Conservation (phyloP, 2,113 vertebrate genomes). For the Podarcis cretensis region DNA sequence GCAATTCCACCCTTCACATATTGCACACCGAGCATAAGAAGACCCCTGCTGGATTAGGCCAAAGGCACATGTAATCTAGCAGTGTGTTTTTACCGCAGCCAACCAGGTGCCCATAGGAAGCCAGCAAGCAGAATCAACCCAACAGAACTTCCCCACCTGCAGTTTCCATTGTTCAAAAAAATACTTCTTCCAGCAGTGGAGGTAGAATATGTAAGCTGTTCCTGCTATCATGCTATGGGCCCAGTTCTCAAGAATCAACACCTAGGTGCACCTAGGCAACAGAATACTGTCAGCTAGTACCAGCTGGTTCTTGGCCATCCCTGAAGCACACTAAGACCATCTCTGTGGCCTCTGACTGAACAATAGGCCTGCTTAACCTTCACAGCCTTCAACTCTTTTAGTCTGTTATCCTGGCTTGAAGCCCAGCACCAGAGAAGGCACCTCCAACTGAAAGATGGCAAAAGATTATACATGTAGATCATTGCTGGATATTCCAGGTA, state of each 20-base stretch:
- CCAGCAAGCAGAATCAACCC: too few species aligned
- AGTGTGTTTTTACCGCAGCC: too few species aligned
- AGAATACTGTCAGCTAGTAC: neutral
- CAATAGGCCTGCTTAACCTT: neutral
- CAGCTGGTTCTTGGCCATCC: neutral
- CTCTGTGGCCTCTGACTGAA: neutral
- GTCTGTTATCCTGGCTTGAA: neutral
- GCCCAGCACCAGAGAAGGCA: neutral
- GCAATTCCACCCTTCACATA: too few species aligned
- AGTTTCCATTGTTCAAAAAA: too few species aligned
- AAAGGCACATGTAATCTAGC: too few species aligned
- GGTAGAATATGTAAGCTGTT: neutral
- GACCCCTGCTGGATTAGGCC: too few species aligned
- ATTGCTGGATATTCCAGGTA: neutral
- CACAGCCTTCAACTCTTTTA: too few species aligned
- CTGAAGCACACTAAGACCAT: neutral
- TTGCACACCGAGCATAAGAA: neutral
- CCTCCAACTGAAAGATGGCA: neutral
- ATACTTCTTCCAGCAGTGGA: too few species aligned
- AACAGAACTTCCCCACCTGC: too few species aligned
- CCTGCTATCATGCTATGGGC: neutral
- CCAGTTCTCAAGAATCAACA: neutral
- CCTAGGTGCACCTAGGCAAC: neutral
- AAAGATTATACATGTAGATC: neutral
- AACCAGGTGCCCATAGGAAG: too few species aligned